Conservation (phyloP, 2,113 vertebrate species). For the Motacilla tschutschensis region DNA sequence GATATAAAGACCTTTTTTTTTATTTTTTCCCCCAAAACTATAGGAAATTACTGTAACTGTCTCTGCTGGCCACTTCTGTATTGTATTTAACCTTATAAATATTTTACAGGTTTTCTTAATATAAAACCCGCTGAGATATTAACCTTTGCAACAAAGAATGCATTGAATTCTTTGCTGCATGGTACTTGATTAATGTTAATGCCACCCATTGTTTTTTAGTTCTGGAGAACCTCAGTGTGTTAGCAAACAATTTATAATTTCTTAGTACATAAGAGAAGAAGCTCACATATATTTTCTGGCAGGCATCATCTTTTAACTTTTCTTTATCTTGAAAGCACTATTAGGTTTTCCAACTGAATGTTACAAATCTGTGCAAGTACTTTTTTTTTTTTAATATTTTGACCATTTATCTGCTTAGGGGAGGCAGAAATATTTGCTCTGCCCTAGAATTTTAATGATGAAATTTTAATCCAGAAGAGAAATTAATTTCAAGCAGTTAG, state of each 20-base stretch:
- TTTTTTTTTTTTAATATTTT: neutral
- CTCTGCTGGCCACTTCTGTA: neutral
- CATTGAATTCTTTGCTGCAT: neutral
- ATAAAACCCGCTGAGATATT: neutral
- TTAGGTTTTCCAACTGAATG: neutral
- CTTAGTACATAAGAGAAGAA: neutral
- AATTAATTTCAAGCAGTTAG: neutral
- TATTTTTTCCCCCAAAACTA: neutral
- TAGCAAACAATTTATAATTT: neutral
- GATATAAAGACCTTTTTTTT: neutral
- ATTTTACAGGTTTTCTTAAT: constrained; percentile 17
- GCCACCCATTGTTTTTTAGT: neutral
- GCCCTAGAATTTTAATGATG: neutral
- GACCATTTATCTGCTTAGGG: neutral
- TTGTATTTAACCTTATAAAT: neutral
- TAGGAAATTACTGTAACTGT: neutral
- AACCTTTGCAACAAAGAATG: constrained; percentile 13
- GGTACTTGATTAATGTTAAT: constrained; percentile 33
- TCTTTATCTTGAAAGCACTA: neutral
- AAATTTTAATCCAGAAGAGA: neutral
- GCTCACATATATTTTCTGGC: neutral
- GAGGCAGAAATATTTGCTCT: neutral
- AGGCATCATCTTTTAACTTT: neutral
- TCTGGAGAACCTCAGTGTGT: neutral
- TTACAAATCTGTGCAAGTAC: neutral